Base-by-base conservation (phyloP, 2,113 vertebrate genomes). In the Sinocyclocheilus anshuiensis region DNA sequence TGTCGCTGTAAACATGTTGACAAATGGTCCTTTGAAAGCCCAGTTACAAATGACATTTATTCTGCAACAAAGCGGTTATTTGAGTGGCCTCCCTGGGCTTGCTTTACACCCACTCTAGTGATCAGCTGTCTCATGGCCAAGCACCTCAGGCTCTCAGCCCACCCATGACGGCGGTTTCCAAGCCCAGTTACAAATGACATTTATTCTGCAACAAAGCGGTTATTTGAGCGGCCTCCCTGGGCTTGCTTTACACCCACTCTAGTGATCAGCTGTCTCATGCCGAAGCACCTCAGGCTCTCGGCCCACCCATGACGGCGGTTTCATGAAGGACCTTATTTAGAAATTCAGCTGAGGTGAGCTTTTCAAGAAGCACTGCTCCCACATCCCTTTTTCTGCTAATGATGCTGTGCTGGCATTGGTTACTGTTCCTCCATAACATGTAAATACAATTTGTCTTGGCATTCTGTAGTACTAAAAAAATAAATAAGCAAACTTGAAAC, bases 361-460 rank as follows among this genome's bases (percentile, higher is more conserved):
- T 94, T 93, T 90, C 90, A 93, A 93, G 93, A 95, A 93, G 91
- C 91, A 89, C 59, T 77, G 67, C 81, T 71, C 69, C 18, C 63
- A 61, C 82, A 65, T 2, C 55, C 42, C 18, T 75, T 84, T 16
- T 77, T 71, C 53, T 89, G 87, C 92, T 92, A 93, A 92, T 93
- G 91, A 93, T 94, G 92, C 93, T 83, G 93, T 90, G 89, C 91
- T 93, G 94, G 93, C 93, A 92, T 80, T 67, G 33, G 67, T 94
- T 89, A 91, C 88, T 89, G 48, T 94, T 94, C 91, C 94, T 94
- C 91, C 90, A 92, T 92, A 93, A 91, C 88, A 89, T 92, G 92
- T 94, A 93, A 93, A 94, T 95, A 94, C 94, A 93, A 94, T 95
- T 95, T 94, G 92, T 94, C 92, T 94, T 95, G 94, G 94, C 94